phyloP scores from a whole-genome alignment of 2,888 invertebrate genomes.

The Pristionchus japonicus region DNA sequence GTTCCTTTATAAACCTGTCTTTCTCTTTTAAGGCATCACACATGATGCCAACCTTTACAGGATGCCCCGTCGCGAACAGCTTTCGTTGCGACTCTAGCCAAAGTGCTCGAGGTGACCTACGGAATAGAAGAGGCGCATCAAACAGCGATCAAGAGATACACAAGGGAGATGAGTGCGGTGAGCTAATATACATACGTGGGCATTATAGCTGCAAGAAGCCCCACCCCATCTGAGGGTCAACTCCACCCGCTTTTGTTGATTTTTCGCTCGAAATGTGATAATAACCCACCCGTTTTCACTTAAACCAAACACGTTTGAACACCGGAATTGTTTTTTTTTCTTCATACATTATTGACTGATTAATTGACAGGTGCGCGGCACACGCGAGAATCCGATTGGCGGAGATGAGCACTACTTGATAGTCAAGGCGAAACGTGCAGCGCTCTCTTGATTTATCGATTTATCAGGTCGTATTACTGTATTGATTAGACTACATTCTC shows the following conservation, averaged over 20 bases:
- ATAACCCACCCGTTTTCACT: no score
- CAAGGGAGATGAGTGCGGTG: conserved; percentile 18
- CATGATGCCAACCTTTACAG: conserved; percentile 48
- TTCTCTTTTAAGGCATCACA: background rate
- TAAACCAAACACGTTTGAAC: no score
- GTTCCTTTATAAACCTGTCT: no score
- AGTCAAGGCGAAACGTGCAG: conserved; percentile 38
- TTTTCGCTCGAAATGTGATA: no score
- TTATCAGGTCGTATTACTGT: background rate
- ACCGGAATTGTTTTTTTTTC: background rate
- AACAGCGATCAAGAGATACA: conserved; percentile 44
- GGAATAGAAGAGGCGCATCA: conserved; percentile 53
- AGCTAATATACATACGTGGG: no score
- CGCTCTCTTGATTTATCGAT: background rate
- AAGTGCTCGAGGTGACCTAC: conserved; percentile 54
- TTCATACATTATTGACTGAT: background rate
- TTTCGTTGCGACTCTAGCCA: conserved; percentile 55
- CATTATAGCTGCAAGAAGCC: no score
- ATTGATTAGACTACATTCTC: background rate
- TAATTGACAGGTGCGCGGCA: background rate
- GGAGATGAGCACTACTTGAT: conserved; percentile 44
- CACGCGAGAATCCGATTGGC: conserved; percentile 44
- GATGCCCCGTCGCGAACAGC: conserved; percentile 51
- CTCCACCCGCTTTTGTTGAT: no score
- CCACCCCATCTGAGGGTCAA: no score